Evolutionary conservation across 2,888 invertebrate genomes (phyloP).

Genomic region (Euclidia mi): DNA sequence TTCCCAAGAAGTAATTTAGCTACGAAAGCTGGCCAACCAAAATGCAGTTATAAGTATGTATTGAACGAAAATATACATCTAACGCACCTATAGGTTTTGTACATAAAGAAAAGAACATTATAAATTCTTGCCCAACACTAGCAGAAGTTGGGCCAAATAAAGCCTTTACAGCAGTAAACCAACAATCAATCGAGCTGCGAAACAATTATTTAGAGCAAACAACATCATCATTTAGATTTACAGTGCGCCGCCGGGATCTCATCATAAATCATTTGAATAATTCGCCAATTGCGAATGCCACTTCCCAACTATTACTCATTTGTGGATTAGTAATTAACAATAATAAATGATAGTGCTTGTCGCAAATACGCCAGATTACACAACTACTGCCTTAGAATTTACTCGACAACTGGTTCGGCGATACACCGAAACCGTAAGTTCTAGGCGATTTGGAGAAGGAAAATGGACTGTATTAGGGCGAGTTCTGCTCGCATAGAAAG

Average conservation of each 20-base stretch:
- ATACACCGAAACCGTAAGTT: too few species aligned
- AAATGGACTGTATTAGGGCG: too few species aligned
- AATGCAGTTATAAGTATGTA: too few species aligned
- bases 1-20: too few species aligned
- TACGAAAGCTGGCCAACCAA: too few species aligned
- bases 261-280: conserved; percentile 84
- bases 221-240: conserved; percentile 73
- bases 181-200: conserved; percentile 40
- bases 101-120: too few species aligned
- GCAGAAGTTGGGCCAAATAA: not conserved
- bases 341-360: conserved; percentile 82
- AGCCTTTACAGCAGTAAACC: not conserved
- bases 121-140: too few species aligned
- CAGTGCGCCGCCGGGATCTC: conserved; percentile 55
- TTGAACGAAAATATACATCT: too few species aligned
- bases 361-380: conserved; percentile 37
- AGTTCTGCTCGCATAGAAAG: too few species aligned
- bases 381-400: conserved; percentile 1
- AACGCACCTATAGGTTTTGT: too few species aligned
- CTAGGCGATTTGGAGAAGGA: too few species aligned
- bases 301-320: conserved; percentile 81
- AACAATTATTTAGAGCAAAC: conserved; percentile 69
- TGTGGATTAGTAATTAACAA: conserved; percentile 85
- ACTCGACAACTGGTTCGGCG: not conserved
- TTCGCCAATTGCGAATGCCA: conserved; percentile 80